Evolutionary conservation across 2,888 invertebrate genomes (phyloP).

Genomic region (Stenodera caucasica): DNA sequence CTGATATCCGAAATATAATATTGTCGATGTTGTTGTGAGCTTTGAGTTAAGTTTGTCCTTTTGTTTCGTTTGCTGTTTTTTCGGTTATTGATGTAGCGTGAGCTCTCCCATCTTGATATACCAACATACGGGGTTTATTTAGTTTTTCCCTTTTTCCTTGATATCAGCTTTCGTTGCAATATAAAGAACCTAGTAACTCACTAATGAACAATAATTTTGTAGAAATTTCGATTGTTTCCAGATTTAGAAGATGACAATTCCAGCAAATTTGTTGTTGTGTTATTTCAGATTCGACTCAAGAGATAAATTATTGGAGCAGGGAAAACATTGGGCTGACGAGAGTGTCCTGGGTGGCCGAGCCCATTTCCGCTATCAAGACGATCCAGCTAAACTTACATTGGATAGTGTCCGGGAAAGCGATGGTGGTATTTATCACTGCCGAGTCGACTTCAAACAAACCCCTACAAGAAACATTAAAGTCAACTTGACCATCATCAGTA

Average conservation of each 20-base stretch:
- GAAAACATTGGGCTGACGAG: conserved; percentile 81
- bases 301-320: conserved; percentile 70
- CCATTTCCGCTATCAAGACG: conserved; percentile 73
- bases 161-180: not conserved
- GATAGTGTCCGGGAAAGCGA: conserved; percentile 75
- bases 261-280: no score
- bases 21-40: not conserved
- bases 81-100: not conserved
- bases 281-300: conserved; percentile 72
- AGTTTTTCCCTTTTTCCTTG: not conserved
- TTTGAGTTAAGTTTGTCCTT: not conserved
- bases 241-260: conserved; percentile 58
- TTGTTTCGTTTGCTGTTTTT: not conserved
- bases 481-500: conserved; percentile 87
- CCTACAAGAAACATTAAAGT: conserved; percentile 86
- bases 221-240: conserved; percentile 48
- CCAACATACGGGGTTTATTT: not conserved
- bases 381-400: conserved; percentile 75
- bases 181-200: not conserved
- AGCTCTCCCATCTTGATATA: not conserved
- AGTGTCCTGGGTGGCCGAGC: conserved; percentile 73
- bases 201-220: no score
- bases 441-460: conserved; percentile 88
- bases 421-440: conserved; percentile 81
- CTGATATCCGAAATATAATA: not conserved